Evolutionary conservation across 1,140 invertebrate species (phyloP).

Genomic region (Sitobion miscanthi): DNA sequence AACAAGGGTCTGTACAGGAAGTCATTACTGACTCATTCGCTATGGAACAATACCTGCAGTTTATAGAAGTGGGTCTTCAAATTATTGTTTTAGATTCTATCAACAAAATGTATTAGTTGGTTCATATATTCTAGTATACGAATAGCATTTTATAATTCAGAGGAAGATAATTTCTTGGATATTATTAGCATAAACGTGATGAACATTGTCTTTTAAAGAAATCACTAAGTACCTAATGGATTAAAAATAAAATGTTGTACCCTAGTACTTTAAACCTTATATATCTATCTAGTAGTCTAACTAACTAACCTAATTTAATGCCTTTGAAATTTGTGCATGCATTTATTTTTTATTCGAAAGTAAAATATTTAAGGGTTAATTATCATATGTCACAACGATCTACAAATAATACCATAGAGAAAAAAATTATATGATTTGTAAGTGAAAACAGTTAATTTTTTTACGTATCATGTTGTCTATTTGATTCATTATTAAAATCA

Average conservation of each 20-base stretch:
- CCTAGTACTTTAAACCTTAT: too few species aligned
- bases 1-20: not conserved
- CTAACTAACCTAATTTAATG: too few species aligned
- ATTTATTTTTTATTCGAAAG: too few species aligned
- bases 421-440: not conserved
- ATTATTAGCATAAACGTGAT: not conserved
- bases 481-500: not conserved
- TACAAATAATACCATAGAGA: not conserved
- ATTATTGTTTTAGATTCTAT: not conserved
- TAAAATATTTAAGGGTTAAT: not conserved
- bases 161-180: not conserved
- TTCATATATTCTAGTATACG: not conserved
- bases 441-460: not conserved
- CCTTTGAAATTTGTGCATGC: too few species aligned
- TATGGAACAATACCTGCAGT: not conserved
- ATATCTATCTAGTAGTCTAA: too few species aligned
- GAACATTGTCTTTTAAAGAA: not conserved
- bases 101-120: not conserved
- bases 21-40: not conserved
- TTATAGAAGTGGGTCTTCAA: not conserved
- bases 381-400: not conserved
- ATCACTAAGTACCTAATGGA: not conserved
- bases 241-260: not conserved
- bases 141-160: not conserved
- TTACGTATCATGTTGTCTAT: not conserved